Base-by-base conservation (phyloP, 1,140 invertebrate genomes). In the Diabrotica undecimpunctata region DNA sequence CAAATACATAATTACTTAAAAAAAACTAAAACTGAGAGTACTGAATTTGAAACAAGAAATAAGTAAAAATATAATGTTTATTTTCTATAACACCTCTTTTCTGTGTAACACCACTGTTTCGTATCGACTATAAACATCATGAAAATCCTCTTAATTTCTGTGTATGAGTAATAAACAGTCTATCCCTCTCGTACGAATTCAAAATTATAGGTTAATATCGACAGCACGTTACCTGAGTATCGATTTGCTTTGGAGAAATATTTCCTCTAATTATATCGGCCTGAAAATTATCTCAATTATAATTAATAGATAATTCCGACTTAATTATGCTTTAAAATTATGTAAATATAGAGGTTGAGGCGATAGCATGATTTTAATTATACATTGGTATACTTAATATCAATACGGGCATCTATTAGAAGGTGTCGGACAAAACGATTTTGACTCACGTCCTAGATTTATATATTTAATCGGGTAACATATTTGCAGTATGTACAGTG, bases 141-240 rank as follows among this genome's bases (percentile, higher is more conserved):
- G n/a, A 12, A 53, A 53, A 53, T 5, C 51, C n/a, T 10, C 0
- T 53, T 7, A 14, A 53, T 12, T 12, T 12, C 7, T 51, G n/a
- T 10, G n/a, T 53, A 53, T 53, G n/a, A n/a, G 14, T 53, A 53
- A 6, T 53, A 53, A 53, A 14, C 51, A 53, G n/a, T 53, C n/a
- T 53, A n/a, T 53, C 14, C 51, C n/a, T 53, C n/a, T 12, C 14
- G 14, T 12, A 12, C 14, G n/a, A 52, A 12, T n/a, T 11, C 51
- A 53, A 53, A 53, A 53, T 53, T 53, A 53, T 53, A 53, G 51
- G 51, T 53, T 53, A 53, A 14, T 53, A 53, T 12, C 14, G 25
- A 25, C 51, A 14, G 14, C 14, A 53, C 14, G n/a, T 53, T 12
- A 14, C 51, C 6, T 53, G 14, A n/a, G 14, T n/a, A n/a, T 53